A percentile compares a stretch with the other conserved stretches of the same genome.
phyloP scores from a whole-genome alignment of 2,888 invertebrate genomes.

The Taphrorychus bicolor region DNA sequence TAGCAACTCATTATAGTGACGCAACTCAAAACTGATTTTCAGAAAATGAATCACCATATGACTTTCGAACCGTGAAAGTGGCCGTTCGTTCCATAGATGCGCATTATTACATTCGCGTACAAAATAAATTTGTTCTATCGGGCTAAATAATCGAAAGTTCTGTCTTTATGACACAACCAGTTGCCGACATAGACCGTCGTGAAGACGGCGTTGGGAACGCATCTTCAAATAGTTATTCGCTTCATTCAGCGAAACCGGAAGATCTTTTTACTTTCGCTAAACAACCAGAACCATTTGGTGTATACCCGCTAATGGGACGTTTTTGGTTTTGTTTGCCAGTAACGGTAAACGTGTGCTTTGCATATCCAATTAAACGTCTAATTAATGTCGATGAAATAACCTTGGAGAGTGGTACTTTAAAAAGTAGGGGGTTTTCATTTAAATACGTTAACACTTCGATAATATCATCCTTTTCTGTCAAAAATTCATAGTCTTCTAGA shows the following conservation, averaged over 20 bases:
- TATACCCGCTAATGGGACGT: constrained; percentile 9
- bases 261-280: constrained; percentile 34
- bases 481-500: too few relatives aligned
- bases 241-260: constrained; percentile 28
- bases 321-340: constrained; percentile 5
- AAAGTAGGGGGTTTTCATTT: too few relatives aligned
- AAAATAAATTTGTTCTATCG: constrained; percentile 31
- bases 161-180: constrained; percentile 36
- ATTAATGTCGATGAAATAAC: too few relatives aligned
- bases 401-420: too few relatives aligned
- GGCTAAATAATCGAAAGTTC: constrained; percentile 31
- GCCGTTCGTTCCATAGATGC: neutral
- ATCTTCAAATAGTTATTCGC: constrained; percentile 38
- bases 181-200: constrained; percentile 17
- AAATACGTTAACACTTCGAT: too few relatives aligned
- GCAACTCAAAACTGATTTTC: neutral
- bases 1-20: too few relatives aligned
- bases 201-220: constrained; percentile 32
- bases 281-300: constrained; percentile 27
- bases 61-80: neutral
- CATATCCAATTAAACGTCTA: neutral
- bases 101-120: constrained; percentile 17
- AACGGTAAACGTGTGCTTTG: neutral
- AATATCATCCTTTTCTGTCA: too few relatives aligned
- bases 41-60: neutral